Evolutionary conservation across 2,113 vertebrate genomes (phyloP).

Genomic region (Petroica traversi): DNA sequence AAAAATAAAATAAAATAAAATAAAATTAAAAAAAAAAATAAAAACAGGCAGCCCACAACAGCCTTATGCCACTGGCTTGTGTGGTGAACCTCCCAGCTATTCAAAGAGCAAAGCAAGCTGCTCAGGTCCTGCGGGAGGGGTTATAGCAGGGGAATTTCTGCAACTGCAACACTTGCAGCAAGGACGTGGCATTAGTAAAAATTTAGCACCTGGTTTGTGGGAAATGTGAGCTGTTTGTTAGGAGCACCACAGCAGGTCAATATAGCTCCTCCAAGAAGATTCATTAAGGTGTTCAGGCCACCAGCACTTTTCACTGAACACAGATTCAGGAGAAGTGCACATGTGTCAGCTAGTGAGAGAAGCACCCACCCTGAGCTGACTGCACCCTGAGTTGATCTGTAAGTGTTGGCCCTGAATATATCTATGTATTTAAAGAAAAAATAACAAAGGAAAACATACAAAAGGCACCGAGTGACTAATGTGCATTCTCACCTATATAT

Average conservation of each 20-base stretch:
- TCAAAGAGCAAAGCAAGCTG: neutral
- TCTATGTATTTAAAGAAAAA: no score
- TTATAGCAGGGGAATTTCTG: neutral
- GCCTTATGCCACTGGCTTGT: fast-evolving
- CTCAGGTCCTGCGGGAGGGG: neutral
- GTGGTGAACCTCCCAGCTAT: neutral
- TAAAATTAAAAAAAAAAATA: neutral
- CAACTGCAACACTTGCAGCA: neutral
- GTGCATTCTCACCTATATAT: neutral
- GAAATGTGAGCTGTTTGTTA: neutral
- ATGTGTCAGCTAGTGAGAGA: neutral
- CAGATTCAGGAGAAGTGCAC: neutral
- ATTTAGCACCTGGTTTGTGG: neutral
- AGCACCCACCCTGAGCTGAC: neutral
- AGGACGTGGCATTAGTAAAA: neutral
- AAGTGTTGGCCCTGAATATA: neutral
- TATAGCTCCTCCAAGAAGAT: neutral
- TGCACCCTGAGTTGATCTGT: neutral
- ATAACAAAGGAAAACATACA: neutral
- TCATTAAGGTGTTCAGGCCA: neutral
- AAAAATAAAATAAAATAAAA: no score
- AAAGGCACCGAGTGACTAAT: neutral
- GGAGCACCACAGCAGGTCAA: neutral
- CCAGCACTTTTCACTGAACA: neutral
- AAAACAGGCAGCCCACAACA: neutral